Percentiles rank a stretch among this genome's conserved stretches.
phyloP scores from a whole-genome alignment of 2,888 invertebrate species.

The Cephus sareptanus region DNA sequence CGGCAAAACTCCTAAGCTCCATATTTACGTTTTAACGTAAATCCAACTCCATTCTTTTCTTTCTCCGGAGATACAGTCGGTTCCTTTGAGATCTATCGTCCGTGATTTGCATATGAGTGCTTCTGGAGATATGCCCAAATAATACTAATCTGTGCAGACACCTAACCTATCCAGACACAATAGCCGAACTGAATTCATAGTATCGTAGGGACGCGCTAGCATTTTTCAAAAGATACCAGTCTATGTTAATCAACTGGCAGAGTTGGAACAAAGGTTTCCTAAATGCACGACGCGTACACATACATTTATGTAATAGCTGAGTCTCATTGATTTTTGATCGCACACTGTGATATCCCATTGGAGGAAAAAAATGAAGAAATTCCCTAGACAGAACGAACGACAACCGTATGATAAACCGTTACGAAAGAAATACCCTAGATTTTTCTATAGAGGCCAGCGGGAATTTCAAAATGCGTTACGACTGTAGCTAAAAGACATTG shows the following conservation, averaged over 20 bases:
- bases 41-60: background rate
- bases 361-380: too few relatives aligned
- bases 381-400: background rate
- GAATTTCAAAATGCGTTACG: background rate
- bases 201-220: background rate
- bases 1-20: background rate
- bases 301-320: background rate
- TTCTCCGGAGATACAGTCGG: background rate
- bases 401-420: background rate
- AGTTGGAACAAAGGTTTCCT: background rate
- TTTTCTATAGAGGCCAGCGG: background rate
- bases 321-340: background rate
- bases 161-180: background rate
- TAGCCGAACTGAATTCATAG: background rate
- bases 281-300: background rate
- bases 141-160: background rate
- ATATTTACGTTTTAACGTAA: constrained; percentile 5
- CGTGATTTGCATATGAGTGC: constrained; percentile 9
- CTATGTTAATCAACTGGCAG: background rate
- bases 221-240: background rate
- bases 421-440: background rate
- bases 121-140: background rate
- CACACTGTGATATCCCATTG: background rate
- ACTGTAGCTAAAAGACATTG: background rate
- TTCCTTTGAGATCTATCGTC: constrained; percentile 5